Base-by-base conservation (phyloP, 1,140 invertebrate species). In the Meloidogyne hapla region DNA sequence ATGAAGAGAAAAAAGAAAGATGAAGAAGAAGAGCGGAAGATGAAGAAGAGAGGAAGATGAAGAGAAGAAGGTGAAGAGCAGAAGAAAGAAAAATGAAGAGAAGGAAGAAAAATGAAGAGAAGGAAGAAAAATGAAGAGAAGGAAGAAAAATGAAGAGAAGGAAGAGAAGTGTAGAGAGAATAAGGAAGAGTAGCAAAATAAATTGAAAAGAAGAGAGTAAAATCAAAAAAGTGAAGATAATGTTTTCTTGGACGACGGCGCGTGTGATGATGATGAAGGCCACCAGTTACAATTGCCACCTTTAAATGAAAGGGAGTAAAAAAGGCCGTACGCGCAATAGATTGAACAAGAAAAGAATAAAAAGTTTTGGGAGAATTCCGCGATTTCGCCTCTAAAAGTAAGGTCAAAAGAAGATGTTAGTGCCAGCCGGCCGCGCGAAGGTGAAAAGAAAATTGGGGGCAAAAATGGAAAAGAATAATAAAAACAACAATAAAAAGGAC, bases 351-450 rank as follows among this genome's bases (percentile, higher is more conserved):
- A 61, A 45, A 25, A 28, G 63, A 72, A 62, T 21, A 28, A 38
- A 63, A 38, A 63, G 28, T 42, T 42, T 25, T 8, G 18, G 48
- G 33, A 6, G 21, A 23, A 63, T 61, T 42, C 38, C 70, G 70
- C 61, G 70, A 61, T 61, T 38, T 61, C 70, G 18, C 61, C 28
- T 69, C 61, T 1, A 69, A 45, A 61, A 28, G 18, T 45, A 61
- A 45, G 68, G 56, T 63, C 26, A 48, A 40, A 56, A 62, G 56
- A 38, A 73, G 70, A 73, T 63, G 70, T 73, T 73, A 73, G 70
- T 73, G 70, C 70, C 70, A 73, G 70, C 70, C 70, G 70, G 18
- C n/a, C 15, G 48, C 70, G 70, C 70, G 70, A 73, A 73, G 70
- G 70, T 73, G 70, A 73, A 73, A 73, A 61, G 28, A 38, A 63